Evolutionary conservation across 2,888 invertebrate genomes (phyloP).

Genomic region (Apamea anceps): DNA sequence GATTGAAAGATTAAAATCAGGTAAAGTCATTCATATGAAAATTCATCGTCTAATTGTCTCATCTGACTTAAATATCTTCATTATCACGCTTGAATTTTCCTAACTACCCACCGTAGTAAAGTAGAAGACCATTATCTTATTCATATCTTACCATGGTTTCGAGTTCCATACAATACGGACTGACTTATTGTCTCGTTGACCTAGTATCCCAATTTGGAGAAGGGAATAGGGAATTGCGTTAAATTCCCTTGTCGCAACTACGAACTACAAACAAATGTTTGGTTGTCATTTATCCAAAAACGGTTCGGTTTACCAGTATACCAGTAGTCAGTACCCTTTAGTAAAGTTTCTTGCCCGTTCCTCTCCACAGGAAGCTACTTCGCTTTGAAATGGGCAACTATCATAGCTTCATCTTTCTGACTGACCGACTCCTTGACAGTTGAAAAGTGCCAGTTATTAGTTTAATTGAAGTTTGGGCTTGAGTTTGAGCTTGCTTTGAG

Average conservation of each 20-base stretch:
- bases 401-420: neutral
- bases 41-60: slow-evolving; percentile 12
- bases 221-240: neutral
- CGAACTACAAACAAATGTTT: neutral
- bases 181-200: slow-evolving; percentile 7
- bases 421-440: neutral
- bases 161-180: slow-evolving; percentile 1
- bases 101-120: neutral
- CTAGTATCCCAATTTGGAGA: neutral
- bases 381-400: neutral
- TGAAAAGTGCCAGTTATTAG: no score
- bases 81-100: slow-evolving; percentile 6
- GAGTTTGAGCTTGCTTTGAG: no score
- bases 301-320: neutral
- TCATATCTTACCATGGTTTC: slow-evolving; percentile 9
- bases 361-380: neutral
- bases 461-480: neutral
- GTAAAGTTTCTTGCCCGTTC: neutral
- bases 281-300: neutral
- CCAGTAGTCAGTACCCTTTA: neutral
- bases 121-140: neutral
- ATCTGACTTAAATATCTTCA: slow-evolving; percentile 24
- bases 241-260: neutral
- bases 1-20: neutral
- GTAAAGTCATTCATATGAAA: slow-evolving; percentile 2